A percentile compares a stretch with the other conserved stretches of the same genome.
phyloP scores from a whole-genome alignment of 2,888 invertebrate genomes.

The Synergus japonicus region DNA sequence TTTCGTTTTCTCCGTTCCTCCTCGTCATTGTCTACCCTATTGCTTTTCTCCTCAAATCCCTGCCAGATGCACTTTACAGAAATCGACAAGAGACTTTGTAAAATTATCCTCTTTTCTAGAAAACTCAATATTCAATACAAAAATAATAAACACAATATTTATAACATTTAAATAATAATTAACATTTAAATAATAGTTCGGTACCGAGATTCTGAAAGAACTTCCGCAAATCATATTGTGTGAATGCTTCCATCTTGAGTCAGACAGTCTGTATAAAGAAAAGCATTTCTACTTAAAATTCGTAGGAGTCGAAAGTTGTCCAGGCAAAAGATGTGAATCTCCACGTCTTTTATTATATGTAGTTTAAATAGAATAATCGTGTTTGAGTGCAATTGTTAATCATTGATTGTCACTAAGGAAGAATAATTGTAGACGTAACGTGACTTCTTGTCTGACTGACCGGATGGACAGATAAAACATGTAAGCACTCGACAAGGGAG shows the following conservation, averaged over 20 bases:
- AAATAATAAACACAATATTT: too few relatives aligned
- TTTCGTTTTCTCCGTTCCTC: constrained; percentile 61
- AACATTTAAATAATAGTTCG: too few relatives aligned
- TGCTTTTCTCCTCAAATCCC: constrained; percentile 43
- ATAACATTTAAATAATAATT: too few relatives aligned
- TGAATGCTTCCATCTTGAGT: too few relatives aligned
- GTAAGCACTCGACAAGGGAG: constrained; percentile 47
- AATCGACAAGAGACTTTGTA: not conserved
- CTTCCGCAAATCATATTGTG: too few relatives aligned
- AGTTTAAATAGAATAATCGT: not conserved
- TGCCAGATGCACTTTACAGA: not conserved
- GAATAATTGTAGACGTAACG: constrained; percentile 22
- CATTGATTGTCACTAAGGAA: constrained; percentile 1
- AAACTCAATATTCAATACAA: not conserved
- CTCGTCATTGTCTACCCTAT: constrained; percentile 39
- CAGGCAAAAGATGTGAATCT: not conserved
- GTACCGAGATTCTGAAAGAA: too few relatives aligned
- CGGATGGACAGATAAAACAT: constrained; percentile 42
- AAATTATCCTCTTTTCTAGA: not conserved
- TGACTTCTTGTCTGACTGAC: constrained; percentile 29
- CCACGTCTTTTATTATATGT: not conserved
- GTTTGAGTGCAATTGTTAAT: not conserved
- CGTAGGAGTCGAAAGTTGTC: too few relatives aligned
- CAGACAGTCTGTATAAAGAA: too few relatives aligned
- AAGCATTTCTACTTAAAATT: too few relatives aligned